Evolutionary conservation across 2,113 vertebrate genomes (phyloP).

Genomic region (Lampris megalopsis): DNA sequence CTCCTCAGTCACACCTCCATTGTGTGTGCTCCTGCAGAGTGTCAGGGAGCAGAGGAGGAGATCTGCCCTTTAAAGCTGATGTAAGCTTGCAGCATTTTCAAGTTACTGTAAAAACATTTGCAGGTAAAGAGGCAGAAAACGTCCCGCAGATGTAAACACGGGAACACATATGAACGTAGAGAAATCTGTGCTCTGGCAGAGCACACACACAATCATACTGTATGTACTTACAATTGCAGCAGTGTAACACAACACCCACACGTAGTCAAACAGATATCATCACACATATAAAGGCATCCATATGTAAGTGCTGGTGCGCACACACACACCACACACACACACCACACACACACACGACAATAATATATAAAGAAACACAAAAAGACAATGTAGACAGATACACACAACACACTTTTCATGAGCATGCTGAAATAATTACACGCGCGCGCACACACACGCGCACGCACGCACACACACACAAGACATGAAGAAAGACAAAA

Average conservation of each 20-base stretch:
- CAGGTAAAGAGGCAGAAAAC: conserved; percentile 1
- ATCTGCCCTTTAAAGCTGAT: conserved; percentile 50
- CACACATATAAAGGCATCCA: no score
- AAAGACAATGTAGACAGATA: no score
- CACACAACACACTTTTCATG: no score
- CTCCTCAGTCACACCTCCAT: conserved; percentile 29
- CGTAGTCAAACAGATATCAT: no score
- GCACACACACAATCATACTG: background rate
- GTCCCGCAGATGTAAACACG: background rate
- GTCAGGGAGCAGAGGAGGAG: background rate
- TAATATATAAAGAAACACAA: no score
- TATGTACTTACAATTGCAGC: background rate
- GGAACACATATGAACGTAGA: background rate
- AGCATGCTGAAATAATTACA: background rate
- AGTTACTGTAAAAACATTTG: conserved; percentile 28
- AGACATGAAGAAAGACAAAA: background rate
- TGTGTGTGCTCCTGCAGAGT: conserved; percentile 13
- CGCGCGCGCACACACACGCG: background rate
- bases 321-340: no score
- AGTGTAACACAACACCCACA: background rate
- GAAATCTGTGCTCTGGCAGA: no score
- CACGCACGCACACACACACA: background rate
- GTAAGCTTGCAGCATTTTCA: conserved; percentile 35
- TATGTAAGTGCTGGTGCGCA: no score
- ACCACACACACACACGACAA: no score